phyloP scores from a whole-genome alignment of 2,797 vertebrate species.

The Avahi laniger region DNA sequence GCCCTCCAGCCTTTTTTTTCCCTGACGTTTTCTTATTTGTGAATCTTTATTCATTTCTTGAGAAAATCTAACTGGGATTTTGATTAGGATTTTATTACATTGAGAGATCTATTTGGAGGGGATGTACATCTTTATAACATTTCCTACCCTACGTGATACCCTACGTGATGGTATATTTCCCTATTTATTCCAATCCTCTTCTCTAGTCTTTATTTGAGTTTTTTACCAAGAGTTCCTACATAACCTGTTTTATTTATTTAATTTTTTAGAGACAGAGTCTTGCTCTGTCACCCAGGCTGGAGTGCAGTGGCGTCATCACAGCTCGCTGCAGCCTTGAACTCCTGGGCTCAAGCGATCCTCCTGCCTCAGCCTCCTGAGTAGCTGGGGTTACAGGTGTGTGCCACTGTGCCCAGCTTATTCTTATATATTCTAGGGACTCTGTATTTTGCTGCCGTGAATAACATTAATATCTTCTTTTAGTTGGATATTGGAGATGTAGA shows the following conservation, averaged over 20 bases:
- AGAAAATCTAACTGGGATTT: background rate
- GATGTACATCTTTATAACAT: background rate
- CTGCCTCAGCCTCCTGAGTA: background rate
- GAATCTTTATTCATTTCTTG: background rate
- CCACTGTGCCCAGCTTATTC: background rate
- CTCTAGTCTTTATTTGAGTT: background rate
- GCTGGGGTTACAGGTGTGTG: background rate
- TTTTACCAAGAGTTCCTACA: background rate
- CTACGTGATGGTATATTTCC: background rate
- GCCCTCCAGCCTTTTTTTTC: background rate
- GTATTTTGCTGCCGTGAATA: background rate
- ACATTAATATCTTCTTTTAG: background rate
- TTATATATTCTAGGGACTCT: background rate
- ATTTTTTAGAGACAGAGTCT: background rate
- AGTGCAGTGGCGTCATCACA: background rate
- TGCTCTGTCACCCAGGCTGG: background rate
- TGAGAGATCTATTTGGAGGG: background rate
- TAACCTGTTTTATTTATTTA: background rate
- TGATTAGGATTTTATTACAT: background rate
- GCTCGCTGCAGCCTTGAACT: background rate
- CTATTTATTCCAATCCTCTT: background rate
- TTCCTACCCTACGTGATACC: background rate
- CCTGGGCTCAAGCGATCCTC: background rate
- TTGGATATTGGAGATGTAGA: no score
- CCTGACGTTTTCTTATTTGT: background rate